A percentile compares a stretch with the other conserved stretches of the same genome.
Conservation (phyloP, 2,113 vertebrate genomes). For the Strigops habroptila region DNA sequence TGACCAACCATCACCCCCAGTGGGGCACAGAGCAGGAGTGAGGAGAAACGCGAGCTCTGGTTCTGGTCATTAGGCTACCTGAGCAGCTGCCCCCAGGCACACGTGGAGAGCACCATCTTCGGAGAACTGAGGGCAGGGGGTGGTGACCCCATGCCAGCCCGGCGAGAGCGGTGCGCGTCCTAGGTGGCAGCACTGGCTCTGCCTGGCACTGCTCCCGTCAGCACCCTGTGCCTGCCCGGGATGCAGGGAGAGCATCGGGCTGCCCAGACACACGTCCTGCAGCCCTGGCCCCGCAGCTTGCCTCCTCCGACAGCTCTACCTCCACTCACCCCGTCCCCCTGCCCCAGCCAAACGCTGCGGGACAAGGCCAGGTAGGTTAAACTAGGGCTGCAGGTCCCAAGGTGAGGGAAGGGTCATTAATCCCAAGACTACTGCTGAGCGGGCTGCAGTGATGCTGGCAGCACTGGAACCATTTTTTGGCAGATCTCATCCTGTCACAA, state of each 20-base stretch:
- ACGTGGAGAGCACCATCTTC: fast-evolving
- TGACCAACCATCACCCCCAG: background rate
- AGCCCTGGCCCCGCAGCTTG: fast-evolving
- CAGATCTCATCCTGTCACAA: no score
- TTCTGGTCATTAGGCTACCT: no score
- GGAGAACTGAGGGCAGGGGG: background rate
- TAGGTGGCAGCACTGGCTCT: background rate
- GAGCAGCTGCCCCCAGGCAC: background rate
- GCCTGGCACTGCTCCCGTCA: fast-evolving
- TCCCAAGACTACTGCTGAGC: no score
- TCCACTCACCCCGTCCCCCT: fast-evolving
- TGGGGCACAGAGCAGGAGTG: no score
- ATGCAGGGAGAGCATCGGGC: no score
- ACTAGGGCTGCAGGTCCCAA: background rate
- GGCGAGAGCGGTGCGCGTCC: background rate
- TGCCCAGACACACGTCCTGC: fast-evolving
- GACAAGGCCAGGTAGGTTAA: fast-evolving
- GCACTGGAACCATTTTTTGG: background rate
- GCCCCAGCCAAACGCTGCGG: fast-evolving
- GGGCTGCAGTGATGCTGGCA: fast-evolving
- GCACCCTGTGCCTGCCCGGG: fast-evolving
- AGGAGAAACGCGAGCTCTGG: background rate
- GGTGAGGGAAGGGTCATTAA: background rate
- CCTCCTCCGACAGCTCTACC: no score
- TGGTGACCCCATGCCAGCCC: no score